These are phyloP conservation scores for Thoracochromis brauschi DNA, from an alignment of 2,113 vertebrate genomes.

Conservation along the genomic window DNA sequence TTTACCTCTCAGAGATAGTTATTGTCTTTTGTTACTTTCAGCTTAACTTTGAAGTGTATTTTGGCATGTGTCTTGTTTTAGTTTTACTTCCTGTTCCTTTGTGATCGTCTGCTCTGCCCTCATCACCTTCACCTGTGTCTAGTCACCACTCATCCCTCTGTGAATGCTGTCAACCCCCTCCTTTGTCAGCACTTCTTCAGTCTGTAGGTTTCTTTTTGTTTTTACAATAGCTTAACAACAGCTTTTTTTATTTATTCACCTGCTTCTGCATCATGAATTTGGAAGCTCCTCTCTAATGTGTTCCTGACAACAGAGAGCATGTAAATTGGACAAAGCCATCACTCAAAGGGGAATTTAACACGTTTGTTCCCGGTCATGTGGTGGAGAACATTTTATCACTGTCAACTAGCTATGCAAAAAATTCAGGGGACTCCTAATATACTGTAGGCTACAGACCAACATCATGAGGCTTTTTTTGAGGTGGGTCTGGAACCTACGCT, in stretches of 20 bases:
- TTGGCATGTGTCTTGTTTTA: background rate
- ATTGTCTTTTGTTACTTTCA: background rate
- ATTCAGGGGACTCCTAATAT: background rate
- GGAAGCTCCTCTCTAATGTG: background rate
- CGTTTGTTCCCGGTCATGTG: background rate
- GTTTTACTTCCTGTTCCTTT: background rate
- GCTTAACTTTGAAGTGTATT: background rate
- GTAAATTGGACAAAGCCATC: background rate
- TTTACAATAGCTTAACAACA: background rate
- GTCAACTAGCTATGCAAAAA: background rate
- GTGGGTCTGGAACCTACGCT: rapidly evolving
- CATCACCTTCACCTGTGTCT: background rate
- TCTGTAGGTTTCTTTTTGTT: background rate
- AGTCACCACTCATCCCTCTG: background rate
- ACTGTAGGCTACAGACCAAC: background rate
- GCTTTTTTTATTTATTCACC: background rate
- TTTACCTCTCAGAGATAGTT: background rate
- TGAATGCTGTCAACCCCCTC: background rate
- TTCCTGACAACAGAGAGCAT: background rate
- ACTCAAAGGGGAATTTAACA: background rate
- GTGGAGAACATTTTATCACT: background rate
- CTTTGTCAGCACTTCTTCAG: background rate
- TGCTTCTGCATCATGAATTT: background rate
- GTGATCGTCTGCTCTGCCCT: background rate
- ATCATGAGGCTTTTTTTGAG: background rate